Conservation (phyloP, 2,113 vertebrate genomes). For the Rhabdomys dilectus region DNA sequence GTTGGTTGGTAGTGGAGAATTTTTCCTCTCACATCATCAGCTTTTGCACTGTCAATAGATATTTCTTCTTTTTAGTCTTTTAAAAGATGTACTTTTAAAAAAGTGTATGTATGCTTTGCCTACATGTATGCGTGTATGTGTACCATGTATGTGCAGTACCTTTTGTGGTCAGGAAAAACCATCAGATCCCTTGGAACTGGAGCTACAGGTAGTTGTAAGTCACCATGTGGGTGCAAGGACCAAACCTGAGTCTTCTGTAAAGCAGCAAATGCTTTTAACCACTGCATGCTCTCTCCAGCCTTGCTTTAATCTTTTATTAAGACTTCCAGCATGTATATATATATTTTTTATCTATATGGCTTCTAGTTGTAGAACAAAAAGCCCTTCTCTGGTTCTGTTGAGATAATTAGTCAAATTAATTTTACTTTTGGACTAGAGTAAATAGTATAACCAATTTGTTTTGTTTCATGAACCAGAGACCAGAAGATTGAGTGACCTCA, state of each 20-base stretch:
- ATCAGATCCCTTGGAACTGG: neutral
- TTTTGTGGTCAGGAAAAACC: neutral
- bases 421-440: conserved; percentile 39
- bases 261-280: neutral
- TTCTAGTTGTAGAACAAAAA: conserved; percentile 21
- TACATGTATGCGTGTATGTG: neutral
- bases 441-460: conserved; percentile 52
- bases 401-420: conserved; percentile 2
- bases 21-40: conserved; percentile 20
- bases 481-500: conserved; percentile 4
- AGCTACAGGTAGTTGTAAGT: neutral
- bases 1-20: neutral
- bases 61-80: conserved; percentile 29
- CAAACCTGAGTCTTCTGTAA: neutral
- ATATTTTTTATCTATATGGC: neutral
- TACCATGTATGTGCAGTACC: neutral
- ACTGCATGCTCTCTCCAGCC: neutral
- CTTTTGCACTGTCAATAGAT: conserved; percentile 29
- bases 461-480: conserved; percentile 52
- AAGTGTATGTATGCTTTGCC: neutral
- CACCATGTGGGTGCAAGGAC: neutral
- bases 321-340: neutral
- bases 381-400: neutral
- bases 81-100: neutral
- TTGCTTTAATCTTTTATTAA: neutral